Evolutionary conservation across 2,888 invertebrate species (phyloP).

Genomic region (Pachydiplax longipennis): DNA sequence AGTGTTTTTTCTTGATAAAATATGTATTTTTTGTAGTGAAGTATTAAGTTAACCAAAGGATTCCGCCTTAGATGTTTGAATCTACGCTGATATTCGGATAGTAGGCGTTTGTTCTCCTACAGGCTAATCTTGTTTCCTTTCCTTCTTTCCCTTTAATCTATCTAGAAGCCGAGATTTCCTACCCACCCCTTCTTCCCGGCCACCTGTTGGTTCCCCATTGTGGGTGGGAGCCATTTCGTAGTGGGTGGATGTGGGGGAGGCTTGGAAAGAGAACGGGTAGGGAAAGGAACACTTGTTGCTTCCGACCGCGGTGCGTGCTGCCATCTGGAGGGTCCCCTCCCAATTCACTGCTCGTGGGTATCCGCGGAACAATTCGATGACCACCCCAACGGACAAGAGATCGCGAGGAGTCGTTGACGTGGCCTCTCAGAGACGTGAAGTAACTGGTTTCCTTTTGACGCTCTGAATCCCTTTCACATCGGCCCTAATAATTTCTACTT

Average conservation of each 20-base stretch:
- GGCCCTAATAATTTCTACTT: not conserved
- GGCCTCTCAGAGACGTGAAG: not conserved
- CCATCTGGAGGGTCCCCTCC: not conserved
- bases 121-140: not conserved
- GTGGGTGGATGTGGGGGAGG: not conserved
- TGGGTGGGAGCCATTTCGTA: not conserved
- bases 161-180: not conserved
- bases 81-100: too few relatives aligned
- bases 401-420: not conserved
- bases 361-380: not conserved
- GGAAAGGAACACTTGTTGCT: constrained; percentile 13
- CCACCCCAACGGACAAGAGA: not conserved
- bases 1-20: too few relatives aligned
- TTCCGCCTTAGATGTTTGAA: too few relatives aligned
- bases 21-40: too few relatives aligned
- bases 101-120: too few relatives aligned
- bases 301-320: not conserved
- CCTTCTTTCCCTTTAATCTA: not conserved
- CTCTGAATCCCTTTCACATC: not conserved
- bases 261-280: not conserved
- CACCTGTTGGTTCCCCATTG: constrained; percentile 14
- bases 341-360: not conserved
- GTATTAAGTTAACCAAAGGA: too few relatives aligned
- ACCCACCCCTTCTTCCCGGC: not conserved
- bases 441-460: not conserved